Percentiles rank a stretch among this genome's conserved stretches.
Evolutionary conservation across 2,113 vertebrate species (phyloP).

Genomic region (Phaetusa simplex): DNA sequence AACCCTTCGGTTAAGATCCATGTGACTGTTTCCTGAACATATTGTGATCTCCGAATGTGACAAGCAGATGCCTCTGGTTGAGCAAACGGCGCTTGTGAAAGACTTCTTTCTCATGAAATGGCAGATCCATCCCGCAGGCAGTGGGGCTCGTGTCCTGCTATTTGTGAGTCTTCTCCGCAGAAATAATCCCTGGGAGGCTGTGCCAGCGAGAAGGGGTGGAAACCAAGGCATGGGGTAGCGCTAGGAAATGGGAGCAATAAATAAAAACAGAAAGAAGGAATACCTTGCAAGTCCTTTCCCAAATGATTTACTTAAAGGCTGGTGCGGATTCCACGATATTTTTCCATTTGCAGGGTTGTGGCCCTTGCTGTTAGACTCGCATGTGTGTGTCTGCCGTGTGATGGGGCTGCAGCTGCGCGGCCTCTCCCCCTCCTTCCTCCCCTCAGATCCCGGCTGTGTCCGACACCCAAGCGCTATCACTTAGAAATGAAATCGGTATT

Average conservation of each 20-base stretch:
- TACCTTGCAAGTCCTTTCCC: not conserved
- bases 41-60: slow-evolving; percentile 30
- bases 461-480: not conserved
- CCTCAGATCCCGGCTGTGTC: not conserved
- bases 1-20: not conserved
- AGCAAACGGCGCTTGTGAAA: slow-evolving; percentile 8
- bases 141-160: not conserved
- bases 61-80: slow-evolving; percentile 52
- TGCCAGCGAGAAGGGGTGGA: not conserved
- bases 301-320: not conserved
- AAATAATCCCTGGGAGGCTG: not conserved
- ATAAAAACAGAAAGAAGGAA: not conserved
- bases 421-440: not conserved
- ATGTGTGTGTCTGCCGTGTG: not conserved
- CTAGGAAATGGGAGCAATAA: not conserved
- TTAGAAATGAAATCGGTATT: not conserved
- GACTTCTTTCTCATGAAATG: slow-evolving; percentile 22
- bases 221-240: not conserved
- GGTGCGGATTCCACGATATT: not conserved
- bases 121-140: slow-evolving; percentile 32
- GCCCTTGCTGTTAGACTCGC: not conserved
- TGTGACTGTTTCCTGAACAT: slow-evolving; percentile 40
- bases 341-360: not conserved
- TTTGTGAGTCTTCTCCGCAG: not conserved
- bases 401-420: not conserved